Base-by-base conservation (phyloP, 2,797 vertebrate species). In the Argya squamiceps region DNA sequence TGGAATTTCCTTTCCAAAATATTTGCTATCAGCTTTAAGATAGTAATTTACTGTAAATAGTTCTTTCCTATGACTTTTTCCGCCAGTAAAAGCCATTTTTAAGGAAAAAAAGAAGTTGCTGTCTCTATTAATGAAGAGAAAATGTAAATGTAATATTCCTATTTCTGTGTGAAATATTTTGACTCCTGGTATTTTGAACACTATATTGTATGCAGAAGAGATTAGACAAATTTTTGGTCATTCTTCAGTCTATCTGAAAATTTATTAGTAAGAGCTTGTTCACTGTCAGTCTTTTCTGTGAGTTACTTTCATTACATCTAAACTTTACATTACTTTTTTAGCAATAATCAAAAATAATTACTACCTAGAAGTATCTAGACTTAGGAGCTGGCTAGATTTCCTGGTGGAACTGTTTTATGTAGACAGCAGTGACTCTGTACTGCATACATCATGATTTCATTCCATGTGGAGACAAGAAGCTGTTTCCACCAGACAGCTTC, bases 401-500 rank as follows among this genome's bases (percentile, higher is more conserved):
- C 47, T 26, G 34, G 11, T n/a, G 32, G 17, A 84, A 23, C 5
- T 41, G 12, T 36, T 77, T 65, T 18, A 53, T 26, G 50, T 24
- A 50, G 24, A 30, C 4, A 43, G 7, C 1, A 1, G 9, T 70
- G 27, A 20, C 18, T 56, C 3, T 43, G 7, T 47, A 21, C 27
- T 58, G 26, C 12, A 20, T 29, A 20, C 6, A 7, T 41, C 36
- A 13, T 34, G 17, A 22, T 39, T 60, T 62, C n/a, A 7, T 29
- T 70, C 58, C 1, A 1, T 5, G 10, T 36, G 37, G 13, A 1
- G 2, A 70, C 11, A 64, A 50, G 30, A 12, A 56, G 15, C 4
- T 46, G 6, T 41, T 43, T 50, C n/a, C 18, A 11, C 20, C 13
- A 53, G 36, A 9, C 5, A 41, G 7, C 2, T 59, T 13, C 32